These are phyloP conservation scores for Drosophila kohkoa DNA, from an alignment of 1,140 invertebrate species.

Conservation along the genomic window DNA sequence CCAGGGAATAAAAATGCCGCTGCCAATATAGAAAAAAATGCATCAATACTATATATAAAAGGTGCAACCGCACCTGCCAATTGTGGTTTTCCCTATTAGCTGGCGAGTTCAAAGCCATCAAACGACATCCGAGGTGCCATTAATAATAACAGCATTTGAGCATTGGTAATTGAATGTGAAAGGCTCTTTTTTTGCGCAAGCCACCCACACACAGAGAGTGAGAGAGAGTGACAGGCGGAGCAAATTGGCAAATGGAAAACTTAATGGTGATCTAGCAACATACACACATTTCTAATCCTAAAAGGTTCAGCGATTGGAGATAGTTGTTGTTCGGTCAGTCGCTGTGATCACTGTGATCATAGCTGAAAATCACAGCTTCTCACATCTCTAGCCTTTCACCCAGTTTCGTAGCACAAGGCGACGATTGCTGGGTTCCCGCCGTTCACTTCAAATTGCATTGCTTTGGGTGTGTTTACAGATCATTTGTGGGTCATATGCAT, in stretches of 20 bases:
- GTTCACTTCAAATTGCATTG: slow-evolving; percentile 49
- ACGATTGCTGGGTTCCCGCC: slow-evolving; percentile 24
- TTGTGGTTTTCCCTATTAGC: slow-evolving; percentile 31
- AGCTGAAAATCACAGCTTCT: slow-evolving; percentile 13
- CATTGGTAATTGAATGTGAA: slow-evolving; percentile 69
- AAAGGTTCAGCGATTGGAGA: not conserved
- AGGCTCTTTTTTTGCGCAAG: slow-evolving; percentile 45
- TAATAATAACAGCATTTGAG: slow-evolving; percentile 39
- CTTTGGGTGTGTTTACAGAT: slow-evolving; percentile 54
- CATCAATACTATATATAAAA: not conserved
- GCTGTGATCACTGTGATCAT: slow-evolving; percentile 26
- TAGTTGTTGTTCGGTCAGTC: slow-evolving; percentile 4
- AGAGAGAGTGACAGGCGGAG: not conserved
- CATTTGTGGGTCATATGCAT: slow-evolving; percentile 74
- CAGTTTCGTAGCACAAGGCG: slow-evolving; percentile 48
- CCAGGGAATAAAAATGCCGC: slow-evolving; percentile 22
- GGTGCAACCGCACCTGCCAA: slow-evolving; percentile 49
- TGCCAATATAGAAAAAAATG: slow-evolving; percentile 20
- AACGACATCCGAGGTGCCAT: slow-evolving; percentile 2
- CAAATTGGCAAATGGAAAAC: not conserved
- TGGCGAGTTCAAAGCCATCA: slow-evolving; percentile 27
- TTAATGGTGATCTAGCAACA: not conserved
- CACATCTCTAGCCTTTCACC: slow-evolving; percentile 48
- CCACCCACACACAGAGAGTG: slow-evolving; percentile 20
- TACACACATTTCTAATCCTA: slow-evolving; percentile 14